phyloP scores from a whole-genome alignment of 2,113 vertebrate genomes.

The Phaetusa simplex region DNA sequence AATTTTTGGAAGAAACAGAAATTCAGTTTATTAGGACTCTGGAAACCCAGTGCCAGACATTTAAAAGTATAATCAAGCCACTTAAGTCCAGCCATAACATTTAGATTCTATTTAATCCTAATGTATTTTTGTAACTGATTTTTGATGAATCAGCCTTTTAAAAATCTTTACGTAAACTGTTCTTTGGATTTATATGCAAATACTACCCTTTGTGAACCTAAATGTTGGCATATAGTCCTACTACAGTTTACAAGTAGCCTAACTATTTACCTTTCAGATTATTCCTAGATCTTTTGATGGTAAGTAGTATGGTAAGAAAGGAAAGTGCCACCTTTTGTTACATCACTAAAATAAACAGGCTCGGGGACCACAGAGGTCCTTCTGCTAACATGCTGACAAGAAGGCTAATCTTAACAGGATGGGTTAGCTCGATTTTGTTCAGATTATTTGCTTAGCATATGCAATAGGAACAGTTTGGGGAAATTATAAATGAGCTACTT shows the following conservation, averaged over 20 bases:
- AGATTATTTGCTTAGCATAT: not conserved
- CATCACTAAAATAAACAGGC: not conserved
- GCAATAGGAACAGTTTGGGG: not conserved
- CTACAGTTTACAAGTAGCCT: not conserved
- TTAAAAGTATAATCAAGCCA: conserved; percentile 31
- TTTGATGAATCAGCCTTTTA: conserved; percentile 20
- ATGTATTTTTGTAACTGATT: conserved; percentile 28
- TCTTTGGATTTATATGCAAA: conserved; percentile 29
- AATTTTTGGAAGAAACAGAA: not conserved
- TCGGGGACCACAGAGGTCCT: not conserved
- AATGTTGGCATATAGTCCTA: not conserved
- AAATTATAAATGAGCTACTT: not conserved
- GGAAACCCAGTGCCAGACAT: conserved; percentile 10
- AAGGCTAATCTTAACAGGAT: not conserved
- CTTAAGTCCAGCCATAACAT: conserved; percentile 48
- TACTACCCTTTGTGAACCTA: not conserved
- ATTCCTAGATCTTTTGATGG: not conserved
- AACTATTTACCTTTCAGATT: conserved; percentile 26
- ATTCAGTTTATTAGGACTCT: not conserved
- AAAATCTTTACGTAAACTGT: not conserved
- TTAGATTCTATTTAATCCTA: conserved; percentile 38
- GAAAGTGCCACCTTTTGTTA: not conserved
- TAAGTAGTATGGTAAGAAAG: conserved; percentile 3
- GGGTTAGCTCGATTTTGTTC: not conserved
- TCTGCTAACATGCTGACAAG: not conserved